phyloP scores from a whole-genome alignment of 2,113 vertebrate species.

The Anguilla japonica region DNA sequence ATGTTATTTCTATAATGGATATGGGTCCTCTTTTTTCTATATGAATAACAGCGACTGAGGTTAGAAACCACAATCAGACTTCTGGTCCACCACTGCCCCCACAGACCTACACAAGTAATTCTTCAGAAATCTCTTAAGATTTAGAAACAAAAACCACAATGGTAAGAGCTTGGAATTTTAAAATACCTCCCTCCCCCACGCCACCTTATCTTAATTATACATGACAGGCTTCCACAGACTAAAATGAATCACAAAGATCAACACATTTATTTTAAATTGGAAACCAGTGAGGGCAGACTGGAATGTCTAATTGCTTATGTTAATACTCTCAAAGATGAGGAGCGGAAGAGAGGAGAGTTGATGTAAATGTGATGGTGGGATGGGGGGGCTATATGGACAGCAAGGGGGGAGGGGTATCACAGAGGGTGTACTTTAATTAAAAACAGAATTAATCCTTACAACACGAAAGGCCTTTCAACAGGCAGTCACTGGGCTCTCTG shows the following conservation, averaged over 20 bases:
- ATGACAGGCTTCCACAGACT: constrained; percentile 64
- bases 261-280: constrained; percentile 64
- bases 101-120: constrained; percentile 39
- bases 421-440: constrained; percentile 67
- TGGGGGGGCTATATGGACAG: constrained; percentile 26
- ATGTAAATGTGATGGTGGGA: not conserved
- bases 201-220: constrained; percentile 70
- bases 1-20: constrained; percentile 32
- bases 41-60: constrained; percentile 38
- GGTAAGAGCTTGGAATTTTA: constrained; percentile 35
- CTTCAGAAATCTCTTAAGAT: constrained; percentile 51
- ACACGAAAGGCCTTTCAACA: constrained; percentile 51
- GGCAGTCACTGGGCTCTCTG: constrained; percentile 34
- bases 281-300: constrained; percentile 54
- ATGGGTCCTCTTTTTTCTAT: constrained; percentile 40
- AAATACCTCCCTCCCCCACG: constrained; percentile 45
- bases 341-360: constrained; percentile 27
- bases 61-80: constrained; percentile 36
- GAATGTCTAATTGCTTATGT: constrained; percentile 73
- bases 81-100: constrained; percentile 31
- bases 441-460: constrained; percentile 69
- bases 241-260: constrained; percentile 67
- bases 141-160: constrained; percentile 55
- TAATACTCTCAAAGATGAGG: constrained; percentile 56
- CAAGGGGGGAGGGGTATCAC: constrained; percentile 47